Evolutionary conservation across 2,113 vertebrate species (phyloP).

Genomic region (Chiloscyllium plagiosum): DNA sequence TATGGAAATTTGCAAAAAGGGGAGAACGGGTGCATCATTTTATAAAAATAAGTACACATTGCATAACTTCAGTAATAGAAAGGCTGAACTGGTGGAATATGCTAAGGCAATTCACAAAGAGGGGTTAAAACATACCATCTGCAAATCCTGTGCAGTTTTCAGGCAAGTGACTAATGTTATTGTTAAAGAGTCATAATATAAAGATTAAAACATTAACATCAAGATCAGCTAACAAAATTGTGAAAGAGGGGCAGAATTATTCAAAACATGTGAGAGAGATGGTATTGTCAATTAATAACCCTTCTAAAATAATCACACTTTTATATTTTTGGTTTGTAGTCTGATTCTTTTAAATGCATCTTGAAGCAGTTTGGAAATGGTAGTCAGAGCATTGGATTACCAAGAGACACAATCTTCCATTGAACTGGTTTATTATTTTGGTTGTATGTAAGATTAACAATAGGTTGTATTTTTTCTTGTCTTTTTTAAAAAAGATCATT

Average conservation of each 20-base stretch:
- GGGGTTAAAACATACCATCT: not conserved
- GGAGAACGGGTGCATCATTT: not conserved
- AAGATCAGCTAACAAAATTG: not conserved
- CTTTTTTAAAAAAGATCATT: not conserved
- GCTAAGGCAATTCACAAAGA: not conserved
- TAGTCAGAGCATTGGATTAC: not conserved
- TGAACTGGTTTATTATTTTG: not conserved
- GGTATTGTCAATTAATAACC: not conserved
- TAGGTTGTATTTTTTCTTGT: not conserved
- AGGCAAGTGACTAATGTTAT: not conserved
- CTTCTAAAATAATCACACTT: not conserved
- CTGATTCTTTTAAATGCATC: not conserved
- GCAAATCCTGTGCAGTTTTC: not conserved
- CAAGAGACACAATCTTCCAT: not conserved
- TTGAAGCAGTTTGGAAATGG: not conserved
- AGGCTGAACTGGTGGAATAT: not conserved
- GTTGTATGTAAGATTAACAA: not conserved
- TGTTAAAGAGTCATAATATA: not conserved
- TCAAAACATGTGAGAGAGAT: not conserved
- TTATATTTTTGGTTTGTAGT: not conserved
- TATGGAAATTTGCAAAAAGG: not conserved
- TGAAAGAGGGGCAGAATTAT: not conserved
- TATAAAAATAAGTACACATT: not conserved
- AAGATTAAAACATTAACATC: not conserved
- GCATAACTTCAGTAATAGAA: not conserved